phyloP scores from a whole-genome alignment of 2,888 invertebrate species.

The Hymenopus coronatus region DNA sequence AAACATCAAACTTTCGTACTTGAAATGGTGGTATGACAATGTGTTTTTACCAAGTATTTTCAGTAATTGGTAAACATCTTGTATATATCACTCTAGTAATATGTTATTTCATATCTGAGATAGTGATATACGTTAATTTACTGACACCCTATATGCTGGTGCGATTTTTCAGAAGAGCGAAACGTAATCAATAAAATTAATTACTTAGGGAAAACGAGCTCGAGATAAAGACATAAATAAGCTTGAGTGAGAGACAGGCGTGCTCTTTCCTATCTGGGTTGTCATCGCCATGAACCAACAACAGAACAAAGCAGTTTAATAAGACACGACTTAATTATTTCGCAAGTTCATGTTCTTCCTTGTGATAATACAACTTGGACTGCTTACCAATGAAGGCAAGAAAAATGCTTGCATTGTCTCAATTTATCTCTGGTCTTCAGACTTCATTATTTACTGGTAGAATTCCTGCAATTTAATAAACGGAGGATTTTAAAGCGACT shows the following conservation, averaged over 20 bases:
- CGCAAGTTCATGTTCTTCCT: not conserved
- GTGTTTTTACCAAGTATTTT: too few species aligned
- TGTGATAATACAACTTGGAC: not conserved
- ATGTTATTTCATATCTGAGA: too few species aligned
- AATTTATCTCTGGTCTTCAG: too few species aligned
- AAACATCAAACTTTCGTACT: too few species aligned
- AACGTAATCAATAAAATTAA: not conserved
- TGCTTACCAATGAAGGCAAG: not conserved
- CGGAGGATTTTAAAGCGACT: too few species aligned
- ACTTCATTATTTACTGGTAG: too few species aligned
- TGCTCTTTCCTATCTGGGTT: not conserved
- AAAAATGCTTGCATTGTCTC: too few species aligned
- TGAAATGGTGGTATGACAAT: too few species aligned
- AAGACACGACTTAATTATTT: not conserved
- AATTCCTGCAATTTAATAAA: too few species aligned
- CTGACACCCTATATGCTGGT: not conserved
- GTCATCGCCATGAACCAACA: not conserved
- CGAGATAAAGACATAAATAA: not conserved
- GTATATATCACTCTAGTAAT: too few species aligned
- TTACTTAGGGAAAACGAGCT: not conserved
- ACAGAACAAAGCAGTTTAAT: not conserved
- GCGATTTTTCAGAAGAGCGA: not conserved
- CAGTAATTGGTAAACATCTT: too few species aligned
- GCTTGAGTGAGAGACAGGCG: not conserved
- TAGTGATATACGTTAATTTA: too few species aligned